Evolutionary conservation across 2,113 vertebrate species (phyloP).

Genomic region (Cololabis saira): DNA sequence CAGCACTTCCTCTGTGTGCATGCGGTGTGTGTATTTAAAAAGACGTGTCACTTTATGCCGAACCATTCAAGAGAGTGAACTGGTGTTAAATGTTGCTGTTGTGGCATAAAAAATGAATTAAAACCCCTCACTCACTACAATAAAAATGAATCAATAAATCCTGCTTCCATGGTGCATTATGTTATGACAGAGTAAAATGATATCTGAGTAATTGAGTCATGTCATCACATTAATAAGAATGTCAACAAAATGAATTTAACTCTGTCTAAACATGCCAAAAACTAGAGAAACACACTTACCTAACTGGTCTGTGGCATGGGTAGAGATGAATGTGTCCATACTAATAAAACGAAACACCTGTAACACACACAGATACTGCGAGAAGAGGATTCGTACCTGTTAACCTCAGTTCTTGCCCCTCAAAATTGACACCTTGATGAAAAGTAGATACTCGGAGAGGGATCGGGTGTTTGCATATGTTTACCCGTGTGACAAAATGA

Average conservation of each 20-base stretch:
- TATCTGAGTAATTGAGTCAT: neutral
- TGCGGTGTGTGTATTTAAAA: slow-evolving; percentile 15
- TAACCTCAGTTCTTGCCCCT: neutral
- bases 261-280: neutral
- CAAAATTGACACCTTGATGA: slow-evolving; percentile 45
- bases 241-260: neutral
- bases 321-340: too few species aligned
- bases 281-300: neutral
- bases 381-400: too few species aligned
- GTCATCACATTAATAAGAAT: neutral
- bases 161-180: neutral
- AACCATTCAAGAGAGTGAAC: neutral
- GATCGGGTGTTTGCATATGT: slow-evolving; percentile 51
- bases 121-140: neutral
- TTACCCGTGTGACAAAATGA: slow-evolving; percentile 60
- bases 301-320: too few species aligned
- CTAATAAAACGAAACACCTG: too few species aligned
- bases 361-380: too few species aligned
- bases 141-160: slow-evolving; percentile 11
- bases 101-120: neutral
- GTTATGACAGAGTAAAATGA: neutral
- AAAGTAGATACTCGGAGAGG: slow-evolving; percentile 30
- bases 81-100: neutral
- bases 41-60: neutral
- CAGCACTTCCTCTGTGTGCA: slow-evolving; percentile 29